Percentiles rank a stretch among this genome's conserved stretches.
phyloP scores from a whole-genome alignment of 2,888 invertebrate genomes.

The Elaeidobius kamerunicus region DNA sequence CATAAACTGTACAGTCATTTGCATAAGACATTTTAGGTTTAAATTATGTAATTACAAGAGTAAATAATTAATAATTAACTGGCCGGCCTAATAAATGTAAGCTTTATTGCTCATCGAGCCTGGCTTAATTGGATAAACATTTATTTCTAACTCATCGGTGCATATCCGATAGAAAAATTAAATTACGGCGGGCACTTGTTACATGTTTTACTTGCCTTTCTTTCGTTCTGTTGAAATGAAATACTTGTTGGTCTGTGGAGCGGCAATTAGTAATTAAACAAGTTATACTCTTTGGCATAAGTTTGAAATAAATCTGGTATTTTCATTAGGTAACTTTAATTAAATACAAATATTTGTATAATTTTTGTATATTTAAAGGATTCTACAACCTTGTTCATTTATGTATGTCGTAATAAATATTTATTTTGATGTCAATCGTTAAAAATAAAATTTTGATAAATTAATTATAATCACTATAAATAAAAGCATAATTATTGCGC shows the following conservation, averaged over 20 bases:
- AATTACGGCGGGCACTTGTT: slow-evolving; percentile 6
- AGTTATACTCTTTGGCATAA: background rate
- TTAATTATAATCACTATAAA: too few relatives aligned
- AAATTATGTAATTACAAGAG: slow-evolving; percentile 7
- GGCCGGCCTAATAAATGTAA: slow-evolving; percentile 13
- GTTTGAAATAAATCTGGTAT: too few relatives aligned
- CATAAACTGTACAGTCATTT: too few relatives aligned
- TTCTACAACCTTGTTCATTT: too few relatives aligned
- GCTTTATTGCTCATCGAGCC: slow-evolving; percentile 10
- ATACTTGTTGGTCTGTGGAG: too few relatives aligned
- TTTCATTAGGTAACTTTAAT: too few relatives aligned
- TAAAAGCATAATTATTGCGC: too few relatives aligned
- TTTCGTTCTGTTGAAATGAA: background rate
- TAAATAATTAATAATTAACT: slow-evolving; percentile 14
- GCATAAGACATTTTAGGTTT: background rate
- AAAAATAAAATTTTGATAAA: too few relatives aligned
- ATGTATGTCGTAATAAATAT: too few relatives aligned
- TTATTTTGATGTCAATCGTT: too few relatives aligned
- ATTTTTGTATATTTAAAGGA: too few relatives aligned
- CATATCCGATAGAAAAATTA: slow-evolving; percentile 8
- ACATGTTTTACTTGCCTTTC: slow-evolving; percentile 1
- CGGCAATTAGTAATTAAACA: background rate
- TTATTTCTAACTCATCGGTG: slow-evolving; percentile 13
- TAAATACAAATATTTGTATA: too few relatives aligned
- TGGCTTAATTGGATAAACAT: slow-evolving; percentile 18